phyloP scores from a whole-genome alignment of 2,113 vertebrate genomes.

The Cyanocitta stelleri region DNA sequence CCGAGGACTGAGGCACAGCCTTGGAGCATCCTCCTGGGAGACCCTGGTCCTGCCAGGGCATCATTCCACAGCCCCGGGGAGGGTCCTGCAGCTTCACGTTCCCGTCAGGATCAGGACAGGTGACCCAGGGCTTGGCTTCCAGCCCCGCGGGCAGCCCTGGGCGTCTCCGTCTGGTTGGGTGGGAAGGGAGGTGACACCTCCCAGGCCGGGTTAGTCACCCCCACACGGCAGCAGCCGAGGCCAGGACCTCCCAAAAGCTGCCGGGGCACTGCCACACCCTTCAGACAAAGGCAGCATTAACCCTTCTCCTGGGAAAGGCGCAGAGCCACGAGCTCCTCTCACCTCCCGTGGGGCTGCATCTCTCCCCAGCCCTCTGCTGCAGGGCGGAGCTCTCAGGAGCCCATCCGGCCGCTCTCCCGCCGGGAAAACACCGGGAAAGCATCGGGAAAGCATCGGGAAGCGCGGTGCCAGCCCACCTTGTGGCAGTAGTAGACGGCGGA shows the following conservation, averaged over 20 bases:
- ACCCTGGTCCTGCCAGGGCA: neutral
- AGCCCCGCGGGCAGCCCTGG: neutral
- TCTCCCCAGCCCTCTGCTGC: neutral
- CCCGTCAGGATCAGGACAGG: neutral
- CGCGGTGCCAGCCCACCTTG: conserved; percentile 61
- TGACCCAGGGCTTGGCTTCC: neutral
- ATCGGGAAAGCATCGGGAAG: neutral
- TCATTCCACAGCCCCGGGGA: too few relatives aligned
- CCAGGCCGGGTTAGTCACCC: neutral
- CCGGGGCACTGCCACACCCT: neutral
- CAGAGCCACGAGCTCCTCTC: neutral
- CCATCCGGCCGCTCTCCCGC: rapidly evolving
- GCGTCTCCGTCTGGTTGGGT: rapidly evolving
- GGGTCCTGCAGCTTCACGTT: neutral
- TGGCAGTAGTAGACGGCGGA: conserved; percentile 94
- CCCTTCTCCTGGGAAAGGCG: neutral
- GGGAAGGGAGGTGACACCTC: neutral
- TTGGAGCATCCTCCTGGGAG: neutral
- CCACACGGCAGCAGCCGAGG: rapidly evolving
- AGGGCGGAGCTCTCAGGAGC: rapidly evolving
- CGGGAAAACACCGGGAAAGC: rapidly evolving
- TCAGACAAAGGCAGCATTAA: neutral
- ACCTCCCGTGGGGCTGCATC: rapidly evolving
- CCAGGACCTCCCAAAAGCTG: neutral
- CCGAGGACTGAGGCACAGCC: rapidly evolving